phyloP scores from a whole-genome alignment of 2,888 invertebrate genomes.

The Erannis defoliaria region DNA sequence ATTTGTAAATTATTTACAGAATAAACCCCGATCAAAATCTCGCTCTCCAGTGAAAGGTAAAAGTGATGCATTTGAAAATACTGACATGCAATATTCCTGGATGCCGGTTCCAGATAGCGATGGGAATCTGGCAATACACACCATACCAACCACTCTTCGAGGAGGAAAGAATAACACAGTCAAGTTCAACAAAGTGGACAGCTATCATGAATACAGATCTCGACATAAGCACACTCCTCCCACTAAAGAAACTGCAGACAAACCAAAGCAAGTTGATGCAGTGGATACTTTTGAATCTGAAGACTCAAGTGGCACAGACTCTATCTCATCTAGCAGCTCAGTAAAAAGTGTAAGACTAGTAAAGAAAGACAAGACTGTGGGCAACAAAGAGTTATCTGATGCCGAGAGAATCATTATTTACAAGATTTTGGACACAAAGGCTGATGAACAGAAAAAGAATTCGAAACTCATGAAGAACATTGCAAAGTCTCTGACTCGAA shows the following conservation, averaged over 20 bases:
- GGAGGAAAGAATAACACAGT: conserved; percentile 68
- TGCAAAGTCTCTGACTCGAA: conserved; percentile 56
- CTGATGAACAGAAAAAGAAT: conserved; percentile 56
- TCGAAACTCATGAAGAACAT: conserved; percentile 57
- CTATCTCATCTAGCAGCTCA: conserved; percentile 65
- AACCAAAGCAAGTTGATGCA: conserved; percentile 56
- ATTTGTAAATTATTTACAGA: conserved; percentile 49
- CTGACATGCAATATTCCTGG: conserved; percentile 78
- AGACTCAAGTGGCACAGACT: conserved; percentile 56
- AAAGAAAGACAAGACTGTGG: conserved; percentile 39
- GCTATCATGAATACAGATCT: conserved; percentile 80
- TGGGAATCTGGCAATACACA: conserved; percentile 70
- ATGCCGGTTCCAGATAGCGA: conserved; percentile 82
- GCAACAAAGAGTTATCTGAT: conserved; percentile 60
- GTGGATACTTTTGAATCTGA: conserved; percentile 50
- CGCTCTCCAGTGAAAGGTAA: conserved; percentile 55
- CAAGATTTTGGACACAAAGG: conserved; percentile 71
- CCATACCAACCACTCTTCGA: conserved; percentile 66
- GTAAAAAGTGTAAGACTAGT: conserved; percentile 54
- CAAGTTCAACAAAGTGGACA: conserved; percentile 74
- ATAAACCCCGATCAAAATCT: conserved; percentile 51
- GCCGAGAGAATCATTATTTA: conserved; percentile 78
- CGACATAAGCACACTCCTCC: conserved; percentile 81
- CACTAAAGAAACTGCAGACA: conserved; percentile 66
- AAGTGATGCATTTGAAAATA: conserved; percentile 50